A percentile compares a stretch with the other conserved stretches of the same genome.
Evolutionary conservation across 2,113 vertebrate genomes (phyloP).

Genomic region (Thermophis baileyi): DNA sequence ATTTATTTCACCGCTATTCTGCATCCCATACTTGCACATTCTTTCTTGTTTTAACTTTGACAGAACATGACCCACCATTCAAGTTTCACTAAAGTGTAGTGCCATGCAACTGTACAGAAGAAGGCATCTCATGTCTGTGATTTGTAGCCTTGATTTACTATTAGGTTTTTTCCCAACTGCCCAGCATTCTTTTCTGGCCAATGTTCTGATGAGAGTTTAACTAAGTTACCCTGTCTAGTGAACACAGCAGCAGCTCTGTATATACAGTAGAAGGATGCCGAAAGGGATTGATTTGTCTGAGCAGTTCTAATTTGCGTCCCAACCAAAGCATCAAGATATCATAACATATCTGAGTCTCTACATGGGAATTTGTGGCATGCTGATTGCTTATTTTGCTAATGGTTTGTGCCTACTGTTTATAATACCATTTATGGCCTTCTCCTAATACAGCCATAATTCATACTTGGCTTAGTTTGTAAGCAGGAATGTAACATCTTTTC

Average conservation of each 20-base stretch:
- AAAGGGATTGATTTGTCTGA: background rate
- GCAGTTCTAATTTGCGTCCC: background rate
- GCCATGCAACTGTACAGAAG: background rate
- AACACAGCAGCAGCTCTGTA: background rate
- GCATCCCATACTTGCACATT: background rate
- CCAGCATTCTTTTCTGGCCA: background rate
- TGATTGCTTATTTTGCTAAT: background rate
- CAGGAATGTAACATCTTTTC: background rate
- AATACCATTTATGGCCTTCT: background rate
- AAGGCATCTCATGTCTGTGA: background rate
- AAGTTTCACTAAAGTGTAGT: background rate
- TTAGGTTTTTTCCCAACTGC: background rate
- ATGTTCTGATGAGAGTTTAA: slow-evolving; percentile 9
- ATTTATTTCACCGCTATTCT: background rate
- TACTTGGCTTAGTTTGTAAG: background rate
- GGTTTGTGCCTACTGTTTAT: background rate
- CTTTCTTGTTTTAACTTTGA: background rate
- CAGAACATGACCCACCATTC: background rate
- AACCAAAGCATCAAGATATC: background rate
- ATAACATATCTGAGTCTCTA: background rate
- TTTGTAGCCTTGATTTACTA: background rate
- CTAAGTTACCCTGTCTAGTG: background rate
- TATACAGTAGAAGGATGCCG: background rate
- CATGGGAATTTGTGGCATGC: background rate
- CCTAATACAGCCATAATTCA: slow-evolving; percentile 1